Evolutionary conservation across 1,140 invertebrate species (phyloP), one percentile per base, ranked within the genome.

Genomic region (Psilanteris sp.): DNA sequence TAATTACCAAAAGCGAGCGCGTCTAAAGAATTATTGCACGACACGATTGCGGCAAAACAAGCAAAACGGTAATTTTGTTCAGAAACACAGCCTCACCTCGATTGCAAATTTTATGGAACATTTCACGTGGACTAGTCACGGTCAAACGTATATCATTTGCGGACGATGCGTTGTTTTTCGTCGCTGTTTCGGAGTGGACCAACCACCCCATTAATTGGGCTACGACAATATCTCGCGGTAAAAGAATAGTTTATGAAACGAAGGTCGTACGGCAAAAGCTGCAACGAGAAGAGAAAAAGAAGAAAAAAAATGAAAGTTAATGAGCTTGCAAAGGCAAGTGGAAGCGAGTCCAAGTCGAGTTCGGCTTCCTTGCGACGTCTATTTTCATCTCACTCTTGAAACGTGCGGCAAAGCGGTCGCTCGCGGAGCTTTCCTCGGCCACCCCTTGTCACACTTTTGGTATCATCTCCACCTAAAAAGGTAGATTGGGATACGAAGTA

Each of bases 391-490:
- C 80, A 81, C 81, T 81, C 78, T 78, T 66, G 48, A 78, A 76
- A 74, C 55, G 55, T 41, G 71, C 74, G 73, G 32, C 67, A 57
- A 62, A 68, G 78, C 78, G 72, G 70, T 55, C 61, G 77, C 76
- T 78, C 59, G 71, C 75, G 59, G 68, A 78, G 76, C 78, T 81
- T 84, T 85, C 79, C 83, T 59, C 75, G 74, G 74, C 81, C 77
- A 82, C 78, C 82, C 81, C 80, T 81, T 82, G 81, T 82, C 78
- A 79, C 79, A 80, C 78, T 81, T 84, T 90, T 88, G 48, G 87
- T 84, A 84, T 83, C 82, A 83, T 84, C 85, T 89, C 87, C 87
- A 79, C 85, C 87, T 88, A 88, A 88, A 88, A 89, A 88, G 87
- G 84, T 88, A 87, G 84, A 85, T 87, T 74, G 87, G 85, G 86